Percentiles rank a stretch among this genome's conserved stretches.
These are phyloP conservation scores for Andinoacara biseriatus DNA, from an alignment of 2,113 vertebrate genomes.

Conservation along the genomic window DNA sequence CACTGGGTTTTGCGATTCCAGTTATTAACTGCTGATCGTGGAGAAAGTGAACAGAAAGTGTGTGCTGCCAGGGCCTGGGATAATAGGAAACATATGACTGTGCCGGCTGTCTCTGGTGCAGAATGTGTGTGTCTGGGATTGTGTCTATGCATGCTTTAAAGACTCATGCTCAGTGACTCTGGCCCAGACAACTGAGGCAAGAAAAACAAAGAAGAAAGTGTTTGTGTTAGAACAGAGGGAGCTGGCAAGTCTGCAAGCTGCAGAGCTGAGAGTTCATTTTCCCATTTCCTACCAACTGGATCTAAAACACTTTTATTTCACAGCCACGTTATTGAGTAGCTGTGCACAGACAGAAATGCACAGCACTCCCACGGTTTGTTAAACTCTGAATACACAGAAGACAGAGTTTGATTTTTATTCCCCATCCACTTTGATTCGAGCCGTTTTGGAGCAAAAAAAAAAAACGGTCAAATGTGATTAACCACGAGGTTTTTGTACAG, in stretches of 20 bases:
- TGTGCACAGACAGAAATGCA: slow-evolving; percentile 10
- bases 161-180: slow-evolving; percentile 29
- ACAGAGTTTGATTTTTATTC: slow-evolving; percentile 7
- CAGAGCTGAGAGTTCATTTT: slow-evolving; percentile 38
- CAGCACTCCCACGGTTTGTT: slow-evolving; percentile 2
- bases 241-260: slow-evolving; percentile 39
- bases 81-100: slow-evolving; percentile 72
- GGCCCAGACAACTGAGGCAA: slow-evolving; percentile 53
- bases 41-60: slow-evolving; percentile 38
- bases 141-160: slow-evolving; percentile 42
- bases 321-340: slow-evolving; percentile 16
- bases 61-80: slow-evolving; percentile 48
- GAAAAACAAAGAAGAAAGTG: slow-evolving; percentile 46
- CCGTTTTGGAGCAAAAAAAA: neutral
- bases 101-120: slow-evolving; percentile 28
- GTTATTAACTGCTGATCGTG: slow-evolving; percentile 57
- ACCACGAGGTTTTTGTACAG: neutral
- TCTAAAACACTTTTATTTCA: slow-evolving; percentile 44
- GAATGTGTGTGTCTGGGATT: slow-evolving; percentile 18
- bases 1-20: slow-evolving; percentile 26
- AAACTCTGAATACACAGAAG: slow-evolving; percentile 7
- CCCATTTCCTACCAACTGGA: slow-evolving; percentile 44
- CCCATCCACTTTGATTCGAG: neutral
- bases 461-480: neutral
- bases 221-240: slow-evolving; percentile 49